Percentiles rank a stretch among this genome's conserved stretches.
These are phyloP conservation scores for Prosopocoilus inquinatus DNA, from an alignment of 2,888 invertebrate genomes.

Conservation along the genomic window DNA sequence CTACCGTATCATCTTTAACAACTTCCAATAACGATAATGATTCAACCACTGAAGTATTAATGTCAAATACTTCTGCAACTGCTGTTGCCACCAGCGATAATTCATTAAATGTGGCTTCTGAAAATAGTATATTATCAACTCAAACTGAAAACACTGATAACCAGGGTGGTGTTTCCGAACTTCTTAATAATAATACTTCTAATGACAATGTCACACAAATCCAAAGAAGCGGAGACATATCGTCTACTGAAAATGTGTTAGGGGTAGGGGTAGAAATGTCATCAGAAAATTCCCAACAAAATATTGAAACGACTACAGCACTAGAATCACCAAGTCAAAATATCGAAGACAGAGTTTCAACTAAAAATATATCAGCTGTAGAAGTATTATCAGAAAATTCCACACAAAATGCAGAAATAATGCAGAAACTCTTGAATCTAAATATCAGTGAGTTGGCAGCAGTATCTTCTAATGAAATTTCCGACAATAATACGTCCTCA, in stretches of 20 bases:
- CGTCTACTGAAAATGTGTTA: too few species aligned
- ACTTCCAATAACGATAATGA: slow-evolving; percentile 3
- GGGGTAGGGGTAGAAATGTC: not conserved
- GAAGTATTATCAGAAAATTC: slow-evolving; percentile 6
- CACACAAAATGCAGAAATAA: too few species aligned
- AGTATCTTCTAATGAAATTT: too few species aligned
- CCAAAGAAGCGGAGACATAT: slow-evolving; percentile 3
- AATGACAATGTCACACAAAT: not conserved
- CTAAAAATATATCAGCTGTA: slow-evolving; percentile 8
- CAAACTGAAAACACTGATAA: not conserved
- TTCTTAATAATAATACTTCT: slow-evolving; percentile 19
- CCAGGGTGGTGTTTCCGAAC: slow-evolving; percentile 13
- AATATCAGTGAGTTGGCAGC: too few species aligned
- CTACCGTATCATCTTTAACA: slow-evolving; percentile 19
- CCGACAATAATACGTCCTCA: too few species aligned
- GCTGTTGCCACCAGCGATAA: not conserved
- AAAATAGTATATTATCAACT: slow-evolving; percentile 8
- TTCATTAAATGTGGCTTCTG: not conserved
- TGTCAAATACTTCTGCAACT: not conserved
- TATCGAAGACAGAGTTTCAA: not conserved
- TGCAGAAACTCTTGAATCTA: too few species aligned
- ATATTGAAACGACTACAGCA: not conserved
- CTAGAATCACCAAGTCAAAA: not conserved
- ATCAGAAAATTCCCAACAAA: not conserved
- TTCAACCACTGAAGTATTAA: slow-evolving; percentile 9